Conservation (phyloP, 2,797 vertebrate species). For the Varecia variegata region DNA sequence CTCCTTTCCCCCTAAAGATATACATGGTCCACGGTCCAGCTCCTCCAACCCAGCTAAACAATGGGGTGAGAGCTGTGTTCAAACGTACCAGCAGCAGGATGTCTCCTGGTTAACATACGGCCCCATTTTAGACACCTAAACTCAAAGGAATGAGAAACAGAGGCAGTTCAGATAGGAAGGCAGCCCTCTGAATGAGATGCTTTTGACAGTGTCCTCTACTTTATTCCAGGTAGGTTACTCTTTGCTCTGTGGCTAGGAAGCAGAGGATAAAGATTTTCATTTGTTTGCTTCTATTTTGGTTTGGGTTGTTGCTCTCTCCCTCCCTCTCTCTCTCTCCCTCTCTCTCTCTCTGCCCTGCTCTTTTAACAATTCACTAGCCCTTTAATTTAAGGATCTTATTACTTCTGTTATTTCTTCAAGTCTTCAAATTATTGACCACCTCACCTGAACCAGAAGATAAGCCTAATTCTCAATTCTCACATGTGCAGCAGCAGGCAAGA, state of each 20-base stretch:
- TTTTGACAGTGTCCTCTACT: not conserved
- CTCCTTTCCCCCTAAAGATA: not conserved
- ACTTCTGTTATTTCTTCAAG: conserved; percentile 50
- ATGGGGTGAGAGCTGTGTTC: not conserved
- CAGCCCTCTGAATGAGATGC: rapidly evolving
- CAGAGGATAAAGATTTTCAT: not conserved
- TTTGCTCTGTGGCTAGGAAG: not conserved
- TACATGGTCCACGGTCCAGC: not conserved
- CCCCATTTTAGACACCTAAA: not conserved
- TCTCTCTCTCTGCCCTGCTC: no score
- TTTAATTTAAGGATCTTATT: conserved; percentile 63
- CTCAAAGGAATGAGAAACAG: not conserved
- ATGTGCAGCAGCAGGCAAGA: conserved; percentile 17
- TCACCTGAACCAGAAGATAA: conserved; percentile 56
- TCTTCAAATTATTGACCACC: conserved; percentile 51
- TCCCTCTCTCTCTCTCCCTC: not conserved
- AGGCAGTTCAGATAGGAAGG: not conserved
- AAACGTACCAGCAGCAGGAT: not conserved
- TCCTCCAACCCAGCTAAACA: not conserved
- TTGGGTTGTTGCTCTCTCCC: not conserved
- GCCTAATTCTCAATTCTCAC: not conserved
- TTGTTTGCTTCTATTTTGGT: not conserved
- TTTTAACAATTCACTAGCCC: not conserved
- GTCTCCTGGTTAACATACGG: not conserved
- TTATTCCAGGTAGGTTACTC: not conserved